Evolutionary conservation across 2,888 invertebrate genomes (phyloP), one percentile per base, ranked within the genome.

Genomic region (Pemphredon lugubris): DNA sequence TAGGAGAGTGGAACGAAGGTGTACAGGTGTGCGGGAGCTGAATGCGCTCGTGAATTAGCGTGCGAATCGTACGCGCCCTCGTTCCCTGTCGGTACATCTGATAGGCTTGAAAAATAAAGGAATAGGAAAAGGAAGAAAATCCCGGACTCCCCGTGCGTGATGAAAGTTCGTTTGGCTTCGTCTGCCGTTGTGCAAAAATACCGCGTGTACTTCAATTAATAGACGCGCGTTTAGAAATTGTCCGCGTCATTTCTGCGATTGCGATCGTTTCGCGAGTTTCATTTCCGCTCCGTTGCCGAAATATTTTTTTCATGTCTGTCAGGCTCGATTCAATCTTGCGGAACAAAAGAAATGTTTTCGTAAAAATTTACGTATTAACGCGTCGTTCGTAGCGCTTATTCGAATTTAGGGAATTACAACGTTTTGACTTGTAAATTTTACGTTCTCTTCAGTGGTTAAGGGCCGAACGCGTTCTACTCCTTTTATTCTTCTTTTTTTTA

Each of bases 1-100:
- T 70, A 70, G 75, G 55, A 73, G 69, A 75, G 67, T 78, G 75
- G 79, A 75, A 78, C 69, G 73, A 26, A 23, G 34, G 53, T 45
- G 54, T 40, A 63, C 61, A 76, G 61, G 64, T 73, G 73, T 59
- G 57, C 64, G 63, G 66, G 75, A 44, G 54, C 54, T 37, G 42
- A 42, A 59, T 60, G 18, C 59, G 50, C 26, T 42, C 39, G 68
- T 44, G 69, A 77, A 79, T 79, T 76, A 79, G 67, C 66, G 77
- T 77, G 70, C 58, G 70, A 77, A 76, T 57, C 73, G 50, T 53
- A 47, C 18, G 40, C 21, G 5, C 23, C 47, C 68, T 64, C 67
- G 37, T 59, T 59, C 58, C 37, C 47, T 45, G 18, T 44, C 44
- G 63, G 40, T 47, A 32, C 60, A 60, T 65, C 53, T 39, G 59